Percentiles rank a stretch among this genome's conserved stretches.
phyloP scores from a whole-genome alignment of 2,113 vertebrate genomes.

The Cervus canadensis region DNA sequence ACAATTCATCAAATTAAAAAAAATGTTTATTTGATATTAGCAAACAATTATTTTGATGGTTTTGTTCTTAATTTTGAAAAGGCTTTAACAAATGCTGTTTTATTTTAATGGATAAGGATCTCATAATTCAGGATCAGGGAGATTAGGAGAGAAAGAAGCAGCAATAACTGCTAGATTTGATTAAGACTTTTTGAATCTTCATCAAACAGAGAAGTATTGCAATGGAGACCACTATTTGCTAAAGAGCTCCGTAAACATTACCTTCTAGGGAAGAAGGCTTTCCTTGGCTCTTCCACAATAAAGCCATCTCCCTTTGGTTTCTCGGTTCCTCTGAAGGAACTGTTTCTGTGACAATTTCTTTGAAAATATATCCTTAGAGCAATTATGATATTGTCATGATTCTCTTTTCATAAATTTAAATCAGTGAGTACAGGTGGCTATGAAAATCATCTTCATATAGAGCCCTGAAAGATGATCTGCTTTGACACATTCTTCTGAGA shows the following conservation, averaged over 20 bases:
- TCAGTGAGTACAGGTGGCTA: constrained; percentile 41
- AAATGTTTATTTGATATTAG: constrained; percentile 79
- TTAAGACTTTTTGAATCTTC: constrained; percentile 73
- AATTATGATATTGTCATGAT: constrained; percentile 60
- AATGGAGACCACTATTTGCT: constrained; percentile 63
- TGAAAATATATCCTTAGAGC: constrained; percentile 62
- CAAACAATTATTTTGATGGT: constrained; percentile 82
- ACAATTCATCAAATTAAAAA: constrained; percentile 81
- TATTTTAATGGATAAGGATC: constrained; percentile 68
- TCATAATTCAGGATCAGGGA: constrained; percentile 65
- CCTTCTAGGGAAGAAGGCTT: constrained; percentile 56
- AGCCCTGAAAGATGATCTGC: neutral
- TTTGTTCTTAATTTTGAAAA: constrained; percentile 77
- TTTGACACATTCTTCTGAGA: neutral
- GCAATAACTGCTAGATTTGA: constrained; percentile 68
- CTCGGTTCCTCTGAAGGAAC: constrained; percentile 58
- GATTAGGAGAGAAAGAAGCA: constrained; percentile 64
- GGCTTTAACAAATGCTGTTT: constrained; percentile 68
- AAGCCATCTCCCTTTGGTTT: constrained; percentile 55
- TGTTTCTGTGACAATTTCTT: constrained; percentile 46
- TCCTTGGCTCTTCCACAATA: constrained; percentile 50
- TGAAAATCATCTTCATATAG: constrained; percentile 53
- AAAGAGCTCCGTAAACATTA: constrained; percentile 66
- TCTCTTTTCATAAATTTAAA: constrained; percentile 66
- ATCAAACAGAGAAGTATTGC: constrained; percentile 74